Evolutionary conservation across 1,140 invertebrate species (phyloP), one percentile per base, ranked within the genome.

Genomic region (Harlomillsia oculata): DNA sequence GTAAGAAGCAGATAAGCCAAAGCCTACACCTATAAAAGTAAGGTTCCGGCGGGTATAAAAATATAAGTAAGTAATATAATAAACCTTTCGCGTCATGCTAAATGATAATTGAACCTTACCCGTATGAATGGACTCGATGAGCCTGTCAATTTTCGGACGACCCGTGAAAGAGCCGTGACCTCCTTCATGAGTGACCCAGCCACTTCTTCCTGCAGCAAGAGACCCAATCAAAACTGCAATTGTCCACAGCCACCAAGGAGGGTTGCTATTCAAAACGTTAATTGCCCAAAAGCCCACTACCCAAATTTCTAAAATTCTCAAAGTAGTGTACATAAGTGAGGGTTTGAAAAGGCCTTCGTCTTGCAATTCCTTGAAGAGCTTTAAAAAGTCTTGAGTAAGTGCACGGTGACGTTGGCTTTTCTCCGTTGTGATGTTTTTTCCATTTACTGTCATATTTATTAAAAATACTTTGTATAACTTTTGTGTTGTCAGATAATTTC

Each of bases 331-430:
- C 5, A 13, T 5, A 8, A 30, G 26, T 11, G 37, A 46, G 3
- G 62, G 62, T 20, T 43, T 41, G 39, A 64, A 64, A 6, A 48
- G 45, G 5, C 62, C 62, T 54, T 64, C 62, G 3, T 6, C 18
- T n/a, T 55, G 32, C 20, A 64, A 43, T 3, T 64, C 62, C 21
- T 50, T 14, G 21, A 45, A 45, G 3, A 64, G 44, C 26, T 56
- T 53, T 20, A 34, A 25, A 37, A 63, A 63, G 25, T 59, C 61
- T 25, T 26, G 36, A 11, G 56, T 56, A 6, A 63, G 21, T 2
- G 61, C 56, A 23, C 43, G 32, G 25, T 63, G 61, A 14, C 61
- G 16, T 25, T 37, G 16, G 9, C 48, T 3, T 4, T 40, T 45
- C 45, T 50, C 39, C 18, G 28, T 8, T 6, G 59, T 56, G 32